Evolutionary conservation across 2,797 vertebrate genomes (phyloP).

Genomic region (Margarornis squamiger): DNA sequence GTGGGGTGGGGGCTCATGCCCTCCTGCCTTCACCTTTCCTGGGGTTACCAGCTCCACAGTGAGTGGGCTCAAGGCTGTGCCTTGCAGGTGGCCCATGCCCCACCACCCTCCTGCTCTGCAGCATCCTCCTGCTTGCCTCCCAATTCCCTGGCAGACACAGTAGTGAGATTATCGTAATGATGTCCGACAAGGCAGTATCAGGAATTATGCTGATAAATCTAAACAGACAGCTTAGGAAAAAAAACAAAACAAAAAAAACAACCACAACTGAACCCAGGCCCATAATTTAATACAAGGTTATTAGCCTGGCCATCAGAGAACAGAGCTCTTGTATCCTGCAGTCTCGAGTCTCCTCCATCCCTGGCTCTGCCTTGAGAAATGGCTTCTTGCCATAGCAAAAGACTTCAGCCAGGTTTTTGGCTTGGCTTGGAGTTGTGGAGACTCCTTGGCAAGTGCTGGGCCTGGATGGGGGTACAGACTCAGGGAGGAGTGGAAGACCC

Average conservation of each 20-base stretch:
- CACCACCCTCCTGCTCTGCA: not conserved
- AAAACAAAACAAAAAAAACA: not conserved
- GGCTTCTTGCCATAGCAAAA: not conserved
- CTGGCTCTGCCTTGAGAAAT: conserved; percentile 7
- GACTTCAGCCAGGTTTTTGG: not conserved
- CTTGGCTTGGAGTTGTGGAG: not conserved
- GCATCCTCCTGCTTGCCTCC: not conserved
- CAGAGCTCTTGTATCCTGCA: conserved; percentile 41
- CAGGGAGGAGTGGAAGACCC: not conserved
- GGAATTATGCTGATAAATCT: conserved; percentile 71
- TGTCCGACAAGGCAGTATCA: conserved; percentile 66
- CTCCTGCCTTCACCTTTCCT: not conserved
- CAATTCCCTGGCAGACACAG: conserved; percentile 33
- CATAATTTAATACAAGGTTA: conserved; percentile 72
- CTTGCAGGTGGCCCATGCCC: not conserved
- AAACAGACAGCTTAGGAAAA: conserved; percentile 68
- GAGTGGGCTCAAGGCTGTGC: not conserved
- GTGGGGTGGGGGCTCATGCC: rapidly evolving
- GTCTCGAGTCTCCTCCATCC: not conserved
- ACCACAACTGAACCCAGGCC: conserved; percentile 38
- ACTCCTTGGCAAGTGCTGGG: not conserved
- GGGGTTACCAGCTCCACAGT: not conserved
- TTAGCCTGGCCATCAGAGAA: conserved; percentile 65
- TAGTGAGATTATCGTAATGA: conserved; percentile 70
- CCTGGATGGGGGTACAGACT: not conserved